Evolutionary conservation across 2,888 invertebrate genomes (phyloP).

Genomic region (Ellobium chinense): DNA sequence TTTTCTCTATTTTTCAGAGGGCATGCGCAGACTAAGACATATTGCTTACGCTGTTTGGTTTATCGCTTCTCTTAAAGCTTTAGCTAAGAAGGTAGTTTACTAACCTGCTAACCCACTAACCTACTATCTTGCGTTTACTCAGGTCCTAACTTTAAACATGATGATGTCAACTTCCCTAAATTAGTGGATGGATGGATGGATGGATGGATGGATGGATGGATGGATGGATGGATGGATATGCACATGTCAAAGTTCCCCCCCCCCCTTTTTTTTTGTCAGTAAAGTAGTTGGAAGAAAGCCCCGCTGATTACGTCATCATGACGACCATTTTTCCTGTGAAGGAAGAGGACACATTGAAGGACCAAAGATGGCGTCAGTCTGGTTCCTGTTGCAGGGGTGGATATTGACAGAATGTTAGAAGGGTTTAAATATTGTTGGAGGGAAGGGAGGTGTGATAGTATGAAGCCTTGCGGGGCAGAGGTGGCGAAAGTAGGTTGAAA

Average conservation of each 20-base stretch:
- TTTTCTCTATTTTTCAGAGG: slow-evolving; percentile 56
- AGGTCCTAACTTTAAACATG: too few relatives aligned
- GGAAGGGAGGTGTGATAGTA: neutral
- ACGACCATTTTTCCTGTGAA: neutral
- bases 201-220: too few relatives aligned
- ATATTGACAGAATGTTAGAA: neutral
- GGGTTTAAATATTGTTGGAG: neutral
- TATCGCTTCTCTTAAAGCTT: slow-evolving; percentile 62
- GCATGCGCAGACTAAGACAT: slow-evolving; percentile 63
- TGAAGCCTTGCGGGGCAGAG: too few relatives aligned
- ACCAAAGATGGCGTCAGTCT: too few relatives aligned
- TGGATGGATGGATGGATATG: too few relatives aligned
- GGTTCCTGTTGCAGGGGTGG: too few relatives aligned
- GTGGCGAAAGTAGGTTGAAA: neutral
- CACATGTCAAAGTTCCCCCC: too few relatives aligned
- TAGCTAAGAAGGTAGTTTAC: slow-evolving; percentile 28
- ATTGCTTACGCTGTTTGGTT: slow-evolving; percentile 66
- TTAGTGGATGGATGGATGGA: too few relatives aligned
- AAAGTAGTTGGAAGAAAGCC: neutral
- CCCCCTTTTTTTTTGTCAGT: neutral
- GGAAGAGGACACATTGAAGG: too few relatives aligned
- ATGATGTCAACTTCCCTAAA: too few relatives aligned
- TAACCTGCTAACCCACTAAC: slow-evolving; percentile 53
- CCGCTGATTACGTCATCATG: neutral
- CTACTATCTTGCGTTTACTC: too few relatives aligned